A percentile compares a stretch with the other conserved stretches of the same genome.
Conservation (phyloP, 2,113 vertebrate species). For the Platysteira castanea region DNA sequence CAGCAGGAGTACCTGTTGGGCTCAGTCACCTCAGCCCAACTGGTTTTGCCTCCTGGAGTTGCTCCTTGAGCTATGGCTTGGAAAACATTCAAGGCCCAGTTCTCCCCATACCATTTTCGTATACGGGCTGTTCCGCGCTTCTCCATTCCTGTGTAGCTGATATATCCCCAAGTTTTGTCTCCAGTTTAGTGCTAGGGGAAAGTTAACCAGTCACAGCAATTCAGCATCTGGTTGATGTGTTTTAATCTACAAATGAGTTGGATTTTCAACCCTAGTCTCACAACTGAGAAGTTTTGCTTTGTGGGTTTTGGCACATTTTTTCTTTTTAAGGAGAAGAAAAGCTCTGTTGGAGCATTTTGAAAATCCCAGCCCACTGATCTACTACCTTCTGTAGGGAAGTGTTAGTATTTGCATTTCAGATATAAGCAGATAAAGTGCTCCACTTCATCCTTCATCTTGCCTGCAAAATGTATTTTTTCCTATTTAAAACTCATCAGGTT, state of each 20-base stretch:
- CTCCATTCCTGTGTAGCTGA: neutral
- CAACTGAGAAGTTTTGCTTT: neutral
- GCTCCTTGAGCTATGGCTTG: neutral
- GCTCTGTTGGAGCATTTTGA: neutral
- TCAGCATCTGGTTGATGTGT: neutral
- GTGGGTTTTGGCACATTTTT: neutral
- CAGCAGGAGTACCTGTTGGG: neutral
- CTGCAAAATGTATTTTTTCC: neutral
- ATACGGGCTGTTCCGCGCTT: accelerated
- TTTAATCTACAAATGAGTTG: neutral
- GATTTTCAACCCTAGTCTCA: neutral
- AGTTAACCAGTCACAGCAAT: neutral
- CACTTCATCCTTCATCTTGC: neutral
- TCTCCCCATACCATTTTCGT: neutral
- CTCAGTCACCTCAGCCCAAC: neutral
- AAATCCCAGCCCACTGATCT: neutral
- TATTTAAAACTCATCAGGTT: neutral
- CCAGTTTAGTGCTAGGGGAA: neutral
- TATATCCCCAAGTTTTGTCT: neutral
- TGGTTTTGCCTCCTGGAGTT: neutral
- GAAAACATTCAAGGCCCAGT: neutral
- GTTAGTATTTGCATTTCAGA: neutral
- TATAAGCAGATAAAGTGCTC: neutral
- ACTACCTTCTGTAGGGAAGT: neutral
- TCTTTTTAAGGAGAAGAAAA: neutral